A percentile compares a stretch with the other conserved stretches of the same genome.
Evolutionary conservation across 2,888 invertebrate genomes (phyloP).

Genomic region (Drosophila eohydei): DNA sequence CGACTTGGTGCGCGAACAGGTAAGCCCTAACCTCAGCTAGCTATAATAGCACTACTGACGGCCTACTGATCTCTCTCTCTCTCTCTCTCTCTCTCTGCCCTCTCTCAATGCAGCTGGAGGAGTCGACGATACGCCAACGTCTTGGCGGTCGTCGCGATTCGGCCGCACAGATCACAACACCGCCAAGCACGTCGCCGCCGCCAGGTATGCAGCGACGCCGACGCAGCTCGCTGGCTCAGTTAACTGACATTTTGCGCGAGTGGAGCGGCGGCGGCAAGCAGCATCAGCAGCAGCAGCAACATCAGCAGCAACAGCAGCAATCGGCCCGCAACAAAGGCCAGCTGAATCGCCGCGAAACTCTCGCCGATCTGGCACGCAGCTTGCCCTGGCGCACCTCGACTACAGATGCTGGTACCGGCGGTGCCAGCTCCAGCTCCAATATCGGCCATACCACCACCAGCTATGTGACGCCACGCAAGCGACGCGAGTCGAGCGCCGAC

Average conservation of each 20-base stretch:
- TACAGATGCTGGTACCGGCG: constrained; percentile 85
- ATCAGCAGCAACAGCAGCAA: constrained; percentile 77
- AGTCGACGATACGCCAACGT: constrained; percentile 93
- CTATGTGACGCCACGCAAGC: constrained; percentile 87
- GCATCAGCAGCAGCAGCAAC: constrained; percentile 77
- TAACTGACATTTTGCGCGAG: constrained; percentile 94
- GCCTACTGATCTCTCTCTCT: not conserved
- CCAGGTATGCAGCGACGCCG: constrained; percentile 89
- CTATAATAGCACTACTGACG: too few species aligned
- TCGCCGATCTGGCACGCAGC: constrained; percentile 94
- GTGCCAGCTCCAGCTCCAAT: constrained; percentile 67
- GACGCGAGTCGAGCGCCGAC: constrained; percentile 95
- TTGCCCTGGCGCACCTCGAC: constrained; percentile 92
- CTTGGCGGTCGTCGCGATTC: constrained; percentile 95
- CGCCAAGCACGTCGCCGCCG: constrained; percentile 91
- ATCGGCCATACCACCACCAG: constrained; percentile 32
- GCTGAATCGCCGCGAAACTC: constrained; percentile 93
- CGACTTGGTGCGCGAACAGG: constrained; percentile 94
- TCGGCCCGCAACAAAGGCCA: constrained; percentile 86
- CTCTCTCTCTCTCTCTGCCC: not conserved
- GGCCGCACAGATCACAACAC: constrained; percentile 95
- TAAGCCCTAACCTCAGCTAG: constrained; percentile 62
- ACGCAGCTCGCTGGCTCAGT: constrained; percentile 93
- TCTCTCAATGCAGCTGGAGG: constrained; percentile 86
- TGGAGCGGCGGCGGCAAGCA: constrained; percentile 90